Conservation (phyloP, 37 sponge, comb jelly and placozoan species). For the Cliona cf. orientalis region DNA sequence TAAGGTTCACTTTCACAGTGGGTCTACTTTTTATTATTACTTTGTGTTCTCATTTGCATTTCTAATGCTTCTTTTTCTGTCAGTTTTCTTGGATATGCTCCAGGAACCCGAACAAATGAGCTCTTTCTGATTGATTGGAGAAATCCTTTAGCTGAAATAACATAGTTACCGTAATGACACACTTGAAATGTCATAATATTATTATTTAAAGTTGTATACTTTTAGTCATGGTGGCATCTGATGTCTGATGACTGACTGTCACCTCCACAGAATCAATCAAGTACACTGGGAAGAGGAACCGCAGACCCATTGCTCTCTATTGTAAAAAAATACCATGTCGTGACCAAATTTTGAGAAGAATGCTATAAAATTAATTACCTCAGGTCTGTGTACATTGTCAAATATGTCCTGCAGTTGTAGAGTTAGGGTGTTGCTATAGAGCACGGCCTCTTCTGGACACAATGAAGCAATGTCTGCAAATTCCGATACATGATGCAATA, state of each 20-base stretch:
- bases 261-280: constrained; percentile 40
- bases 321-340: background rate
- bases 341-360: background rate
- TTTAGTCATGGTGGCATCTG: constrained; percentile 11
- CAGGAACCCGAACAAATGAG: background rate
- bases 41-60: constrained; percentile 8
- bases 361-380: constrained; percentile 11
- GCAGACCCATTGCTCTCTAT: constrained; percentile 35
- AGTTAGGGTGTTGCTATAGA: constrained; percentile 37
- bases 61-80: constrained; percentile 6
- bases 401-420: constrained; percentile 36
- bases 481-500: too few species aligned
- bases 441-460: constrained; percentile 31
- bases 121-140: constrained; percentile 11
- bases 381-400: constrained; percentile 7
- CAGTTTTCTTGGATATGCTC: constrained; percentile 28
- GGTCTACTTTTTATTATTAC: background rate
- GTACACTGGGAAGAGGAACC: constrained; percentile 51
- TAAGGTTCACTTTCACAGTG: background rate
- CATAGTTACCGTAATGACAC: background rate
- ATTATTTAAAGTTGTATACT: background rate
- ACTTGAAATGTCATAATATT: background rate
- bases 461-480: constrained; percentile 29
- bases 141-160: background rate
- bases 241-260: background rate